Base-by-base conservation (phyloP, 2,113 vertebrate genomes). In the Daphoenositta chrysoptera region DNA sequence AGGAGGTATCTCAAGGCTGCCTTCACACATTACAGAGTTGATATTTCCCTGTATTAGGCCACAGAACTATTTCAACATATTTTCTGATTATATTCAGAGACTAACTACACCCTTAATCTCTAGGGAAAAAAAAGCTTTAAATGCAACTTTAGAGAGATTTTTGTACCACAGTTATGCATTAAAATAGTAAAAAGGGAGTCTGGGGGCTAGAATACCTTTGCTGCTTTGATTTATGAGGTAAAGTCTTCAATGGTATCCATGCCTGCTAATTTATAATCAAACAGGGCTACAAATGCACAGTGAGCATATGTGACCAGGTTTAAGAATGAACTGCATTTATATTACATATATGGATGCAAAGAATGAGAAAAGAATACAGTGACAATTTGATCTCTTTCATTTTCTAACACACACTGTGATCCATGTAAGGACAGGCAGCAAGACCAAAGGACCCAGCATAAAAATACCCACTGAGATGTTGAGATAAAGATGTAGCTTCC, bases 211-310 rank as follows among this genome's bases (percentile, higher is more conserved):
- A 90, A 81, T 80, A 48, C 24, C 44, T 86, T 85, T 78, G 39
- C 60, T 51, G 18, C 47, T 94, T 90, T 90, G 60, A 83, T 85
- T 91, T 93, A 83, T 72, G 66, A 76, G 23, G 33, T 44, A 26
- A 91, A 63, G 40, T 61, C 39, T 82, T 88, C 76, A 42, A 20
- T 22, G 15, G 50, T 81, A 85, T 77, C 82, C 31, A 66, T 56
- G 68, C 68, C 56, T 73, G 39, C 76, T 94, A 87, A 93, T 95
- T 96, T 90, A 94, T 81, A 77, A 88, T 90, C 90, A 90, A 72
- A 70, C 45, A 57, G 58, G 82, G 73, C 90, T 96, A 89, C 40
- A 95, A 91, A 91, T 48, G 50, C 87, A 80, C 60, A 78, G 26
- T 53, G 60, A 91, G 57, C 3, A 8, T 64, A 85, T 83, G 85